Evolutionary conservation across 2,113 vertebrate species (phyloP).

Genomic region (Phasianus colchicus): DNA sequence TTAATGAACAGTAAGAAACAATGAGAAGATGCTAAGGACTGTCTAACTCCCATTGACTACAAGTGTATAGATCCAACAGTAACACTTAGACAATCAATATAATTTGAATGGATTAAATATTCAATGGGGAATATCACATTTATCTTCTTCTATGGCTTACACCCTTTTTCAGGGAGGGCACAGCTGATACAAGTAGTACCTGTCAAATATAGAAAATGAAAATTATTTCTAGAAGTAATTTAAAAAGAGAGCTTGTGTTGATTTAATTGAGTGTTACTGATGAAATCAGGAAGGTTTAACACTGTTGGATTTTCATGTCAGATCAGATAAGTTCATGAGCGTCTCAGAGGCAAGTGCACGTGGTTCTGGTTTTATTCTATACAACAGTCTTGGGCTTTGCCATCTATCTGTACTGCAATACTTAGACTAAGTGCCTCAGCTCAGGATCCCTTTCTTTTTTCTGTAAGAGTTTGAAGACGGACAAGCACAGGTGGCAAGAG

Average conservation of each 20-base stretch:
- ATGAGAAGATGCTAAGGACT: not conserved
- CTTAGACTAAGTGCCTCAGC: not conserved
- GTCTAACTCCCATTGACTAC: not conserved
- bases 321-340: not conserved
- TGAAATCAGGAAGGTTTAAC: not conserved
- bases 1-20: not conserved
- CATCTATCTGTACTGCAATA: not conserved
- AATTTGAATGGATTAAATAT: not conserved
- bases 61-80: not conserved
- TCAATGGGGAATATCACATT: not conserved
- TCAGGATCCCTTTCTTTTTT: not conserved
- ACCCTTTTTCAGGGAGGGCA: not conserved
- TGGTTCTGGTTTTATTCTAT: not conserved
- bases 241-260: fast-evolving
- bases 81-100: not conserved
- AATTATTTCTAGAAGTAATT: not conserved
- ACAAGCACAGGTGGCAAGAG: fast-evolving
- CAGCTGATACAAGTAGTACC: not conserved
- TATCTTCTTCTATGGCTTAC: not conserved
- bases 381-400: not conserved
- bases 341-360: not conserved
- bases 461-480: not conserved
- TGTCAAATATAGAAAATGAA: not conserved
- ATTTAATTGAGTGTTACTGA: not conserved
- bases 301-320: not conserved